phyloP scores from a whole-genome alignment of 2,113 vertebrate genomes.

The Chaetops frenatus region DNA sequence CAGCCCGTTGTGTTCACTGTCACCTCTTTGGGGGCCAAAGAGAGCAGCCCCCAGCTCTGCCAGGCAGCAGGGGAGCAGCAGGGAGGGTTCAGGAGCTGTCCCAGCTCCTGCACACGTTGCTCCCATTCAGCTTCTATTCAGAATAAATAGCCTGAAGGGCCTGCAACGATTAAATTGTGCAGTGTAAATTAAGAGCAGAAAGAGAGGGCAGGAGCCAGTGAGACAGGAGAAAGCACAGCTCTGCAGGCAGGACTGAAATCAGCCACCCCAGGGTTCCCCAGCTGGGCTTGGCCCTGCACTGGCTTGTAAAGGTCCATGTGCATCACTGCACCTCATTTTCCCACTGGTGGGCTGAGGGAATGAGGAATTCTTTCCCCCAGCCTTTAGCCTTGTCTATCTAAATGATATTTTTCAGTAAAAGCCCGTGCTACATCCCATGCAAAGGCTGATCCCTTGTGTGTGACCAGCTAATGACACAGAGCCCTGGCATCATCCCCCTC shows the following conservation, averaged over 20 bases:
- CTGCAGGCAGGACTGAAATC: neutral
- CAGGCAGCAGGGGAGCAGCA: neutral
- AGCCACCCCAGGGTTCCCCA: neutral
- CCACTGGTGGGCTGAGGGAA: neutral
- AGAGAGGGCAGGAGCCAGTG: neutral
- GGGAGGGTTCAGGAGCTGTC: neutral
- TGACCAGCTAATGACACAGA: rapidly evolving
- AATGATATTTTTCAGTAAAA: neutral
- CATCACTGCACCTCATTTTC: neutral
- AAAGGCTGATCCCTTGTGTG: neutral
- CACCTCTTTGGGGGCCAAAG: neutral
- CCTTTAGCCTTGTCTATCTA: neutral
- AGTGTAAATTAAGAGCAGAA: neutral
- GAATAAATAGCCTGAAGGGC: neutral
- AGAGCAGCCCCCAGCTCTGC: neutral
- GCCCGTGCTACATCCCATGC: rapidly evolving
- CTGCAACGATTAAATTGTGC: neutral
- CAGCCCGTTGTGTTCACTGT: rapidly evolving
- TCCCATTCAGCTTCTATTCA: neutral
- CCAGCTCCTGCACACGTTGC: neutral
- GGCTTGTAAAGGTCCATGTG: neutral
- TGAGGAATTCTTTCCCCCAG: neutral
- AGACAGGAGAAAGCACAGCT: neutral
- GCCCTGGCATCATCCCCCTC: neutral
- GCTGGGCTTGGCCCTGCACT: neutral